These are phyloP conservation scores for Karalla daura DNA, from an alignment of 2,797 vertebrate species.

Conservation along the genomic window DNA sequence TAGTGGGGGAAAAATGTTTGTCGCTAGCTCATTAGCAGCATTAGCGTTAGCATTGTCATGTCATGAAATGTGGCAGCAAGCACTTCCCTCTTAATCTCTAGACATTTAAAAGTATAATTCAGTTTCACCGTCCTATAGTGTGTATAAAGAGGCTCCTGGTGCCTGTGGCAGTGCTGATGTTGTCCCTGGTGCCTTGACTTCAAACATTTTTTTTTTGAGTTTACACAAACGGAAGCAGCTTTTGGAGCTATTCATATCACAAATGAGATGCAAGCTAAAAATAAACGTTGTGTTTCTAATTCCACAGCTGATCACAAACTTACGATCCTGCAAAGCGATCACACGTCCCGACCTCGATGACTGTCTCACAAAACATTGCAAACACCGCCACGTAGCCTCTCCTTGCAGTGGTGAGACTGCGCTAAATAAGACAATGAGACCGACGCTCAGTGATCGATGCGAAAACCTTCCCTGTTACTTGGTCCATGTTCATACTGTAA, in stretches of 20 bases:
- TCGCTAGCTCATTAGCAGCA: too few species aligned
- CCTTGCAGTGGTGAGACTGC: not conserved
- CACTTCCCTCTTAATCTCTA: too few species aligned
- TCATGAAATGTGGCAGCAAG: too few species aligned
- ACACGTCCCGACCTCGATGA: conserved; percentile 36
- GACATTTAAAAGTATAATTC: not conserved
- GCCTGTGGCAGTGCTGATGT: conserved; percentile 16
- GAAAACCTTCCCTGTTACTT: not conserved
- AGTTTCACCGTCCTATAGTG: not conserved
- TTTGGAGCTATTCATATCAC: conserved; percentile 65
- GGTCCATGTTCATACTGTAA: not conserved
- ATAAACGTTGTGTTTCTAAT: conserved; percentile 49
- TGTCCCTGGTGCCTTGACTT: conserved; percentile 30
- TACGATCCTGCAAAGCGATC: conserved; percentile 29
- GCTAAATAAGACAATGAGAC: conserved; percentile 21
- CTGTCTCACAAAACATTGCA: conserved; percentile 33
- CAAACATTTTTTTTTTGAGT: conserved; percentile 32
- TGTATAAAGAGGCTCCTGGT: not conserved
- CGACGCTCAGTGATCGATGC: not conserved
- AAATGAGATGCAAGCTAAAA: conserved; percentile 54
- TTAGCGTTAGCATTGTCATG: too few species aligned
- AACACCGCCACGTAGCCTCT: conserved; percentile 6
- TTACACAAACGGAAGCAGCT: conserved; percentile 45
- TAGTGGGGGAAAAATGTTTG: too few species aligned
- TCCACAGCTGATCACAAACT: conserved; percentile 53